Conservation (phyloP, 2,888 invertebrate species). For the Eristalinus sepulchralis region DNA sequence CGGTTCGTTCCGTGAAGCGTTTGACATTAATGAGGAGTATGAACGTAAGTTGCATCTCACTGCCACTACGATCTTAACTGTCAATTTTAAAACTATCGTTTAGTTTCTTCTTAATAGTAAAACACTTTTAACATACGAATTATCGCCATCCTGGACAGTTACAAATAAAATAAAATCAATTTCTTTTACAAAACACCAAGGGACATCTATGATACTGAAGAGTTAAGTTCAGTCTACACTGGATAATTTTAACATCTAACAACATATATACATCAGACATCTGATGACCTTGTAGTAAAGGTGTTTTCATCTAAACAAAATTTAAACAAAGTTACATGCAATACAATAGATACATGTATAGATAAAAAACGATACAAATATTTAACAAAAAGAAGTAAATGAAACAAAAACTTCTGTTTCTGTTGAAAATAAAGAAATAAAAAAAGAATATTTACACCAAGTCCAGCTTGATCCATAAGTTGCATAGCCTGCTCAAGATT, state of each 20-base stretch:
- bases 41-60: too few species aligned
- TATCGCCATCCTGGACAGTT: background rate
- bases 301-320: background rate
- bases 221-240: slow-evolving; percentile 2
- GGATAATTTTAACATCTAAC: slow-evolving; percentile 10
- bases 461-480: slow-evolving; percentile 94
- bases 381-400: background rate
- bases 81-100: too few species aligned
- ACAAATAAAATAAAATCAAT: background rate
- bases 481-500: slow-evolving; percentile 89
- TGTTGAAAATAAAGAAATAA: slow-evolving; percentile 38
- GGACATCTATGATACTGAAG: slow-evolving; percentile 1
- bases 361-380: background rate
- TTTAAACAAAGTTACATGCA: background rate
- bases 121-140: too few species aligned
- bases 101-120: too few species aligned
- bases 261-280: background rate
- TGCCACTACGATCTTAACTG: too few species aligned
- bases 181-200: slow-evolving; percentile 6
- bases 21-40: too few species aligned
- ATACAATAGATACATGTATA: background rate
- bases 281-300: background rate
- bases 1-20: too few species aligned
- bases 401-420: slow-evolving; percentile 18
- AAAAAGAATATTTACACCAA: slow-evolving; percentile 90